Percentiles rank a stretch among this genome's conserved stretches.
These are phyloP conservation scores for Eulemur albifrons DNA, from an alignment of 2,797 vertebrate species.

Conservation along the genomic window DNA sequence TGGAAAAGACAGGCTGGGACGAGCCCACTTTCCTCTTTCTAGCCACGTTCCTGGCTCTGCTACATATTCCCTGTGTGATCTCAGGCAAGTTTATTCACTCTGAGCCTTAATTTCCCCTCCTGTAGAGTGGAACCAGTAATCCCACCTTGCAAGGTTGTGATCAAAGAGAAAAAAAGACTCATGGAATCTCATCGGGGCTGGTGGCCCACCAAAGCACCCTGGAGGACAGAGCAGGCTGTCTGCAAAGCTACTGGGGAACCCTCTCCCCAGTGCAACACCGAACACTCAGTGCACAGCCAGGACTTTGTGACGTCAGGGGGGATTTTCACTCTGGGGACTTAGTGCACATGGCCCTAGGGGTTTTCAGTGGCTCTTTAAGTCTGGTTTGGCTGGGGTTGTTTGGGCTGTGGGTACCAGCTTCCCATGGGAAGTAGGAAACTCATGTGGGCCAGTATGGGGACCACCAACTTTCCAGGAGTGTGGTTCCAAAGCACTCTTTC, in stretches of 20 bases:
- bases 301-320: neutral
- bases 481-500: neutral
- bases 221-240: neutral
- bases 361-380: neutral
- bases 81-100: neutral
- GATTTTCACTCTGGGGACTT: no score
- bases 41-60: neutral
- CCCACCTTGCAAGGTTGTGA: neutral
- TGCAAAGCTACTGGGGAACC: no score
- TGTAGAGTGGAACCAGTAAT: neutral
- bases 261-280: neutral
- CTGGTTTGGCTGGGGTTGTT: neutral
- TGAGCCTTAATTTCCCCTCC: neutral
- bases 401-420: neutral
- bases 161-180: neutral
- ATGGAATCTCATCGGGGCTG: neutral
- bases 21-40: neutral
- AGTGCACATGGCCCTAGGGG: neutral
- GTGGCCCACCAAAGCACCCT: neutral
- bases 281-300: neutral
- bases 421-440: neutral
- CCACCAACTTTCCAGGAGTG: fast-evolving
- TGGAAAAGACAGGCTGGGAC: neutral
- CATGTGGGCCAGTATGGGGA: neutral
- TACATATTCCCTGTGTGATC: neutral